A percentile compares a stretch with the other conserved stretches of the same genome.
These are phyloP conservation scores for Zoanthus gigantus DNA, from an alignment of 92 coral and sea anemone genomes.

Conservation along the genomic window DNA sequence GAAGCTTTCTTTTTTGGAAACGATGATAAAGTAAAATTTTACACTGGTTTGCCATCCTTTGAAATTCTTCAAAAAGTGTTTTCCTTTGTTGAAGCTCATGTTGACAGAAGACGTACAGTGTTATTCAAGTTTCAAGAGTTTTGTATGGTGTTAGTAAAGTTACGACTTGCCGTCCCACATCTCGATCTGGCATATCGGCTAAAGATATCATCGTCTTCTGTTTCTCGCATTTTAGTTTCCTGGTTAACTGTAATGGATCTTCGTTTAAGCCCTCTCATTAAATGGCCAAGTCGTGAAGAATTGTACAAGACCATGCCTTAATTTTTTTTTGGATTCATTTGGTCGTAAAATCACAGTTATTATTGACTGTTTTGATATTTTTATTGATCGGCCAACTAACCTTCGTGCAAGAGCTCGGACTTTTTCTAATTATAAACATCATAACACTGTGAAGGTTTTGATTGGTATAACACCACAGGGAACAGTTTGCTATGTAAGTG, in stretches of 20 bases:
- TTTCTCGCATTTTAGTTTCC: constrained; percentile 28
- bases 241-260: constrained; percentile 54
- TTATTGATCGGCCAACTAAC: constrained; percentile 46
- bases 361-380: constrained; percentile 58
- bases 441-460: constrained; percentile 57
- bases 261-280: constrained; percentile 39
- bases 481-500: background rate
- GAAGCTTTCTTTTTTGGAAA: background rate
- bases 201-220: constrained; percentile 20
- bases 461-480: constrained; percentile 74
- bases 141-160: constrained; percentile 21
- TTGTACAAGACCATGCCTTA: constrained; percentile 52
- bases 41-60: background rate
- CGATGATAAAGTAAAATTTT: background rate
- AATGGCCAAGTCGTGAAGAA: constrained; percentile 50
- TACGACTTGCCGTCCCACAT: constrained; percentile 39
- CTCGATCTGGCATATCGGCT: constrained; percentile 49
- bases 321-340: constrained; percentile 38
- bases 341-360: constrained; percentile 53
- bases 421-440: constrained; percentile 32
- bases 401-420: constrained; percentile 53
- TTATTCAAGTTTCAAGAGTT: background rate
- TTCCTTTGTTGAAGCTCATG: background rate
- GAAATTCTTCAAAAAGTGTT: background rate
- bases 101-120: background rate